Evolutionary conservation across 2,113 vertebrate species (phyloP), one percentile per base, ranked within the genome.

Genomic region (Monopterus albus): DNA sequence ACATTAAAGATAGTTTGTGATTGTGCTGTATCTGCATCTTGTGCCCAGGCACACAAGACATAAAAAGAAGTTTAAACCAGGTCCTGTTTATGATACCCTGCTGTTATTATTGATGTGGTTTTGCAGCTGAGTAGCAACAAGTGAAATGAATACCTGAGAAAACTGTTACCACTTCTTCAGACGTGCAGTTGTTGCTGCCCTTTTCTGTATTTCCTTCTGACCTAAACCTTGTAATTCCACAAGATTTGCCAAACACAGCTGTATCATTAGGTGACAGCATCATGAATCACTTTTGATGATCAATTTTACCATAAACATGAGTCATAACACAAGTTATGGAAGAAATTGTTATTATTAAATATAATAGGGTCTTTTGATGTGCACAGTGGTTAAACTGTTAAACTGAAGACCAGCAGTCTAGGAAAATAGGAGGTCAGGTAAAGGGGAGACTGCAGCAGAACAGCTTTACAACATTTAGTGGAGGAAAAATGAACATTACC

Each of bases 281-380:
- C 46, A 25, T 79, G 20, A 29, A 43, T 74, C 50, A 63, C 26
- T 56, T 61, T 47, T 35, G 29, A 33, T 12, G 35, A n/a, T n/a
- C n/a, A n/a, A n/a, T n/a, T n/a, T n/a, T n/a, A n/a, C n/a, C n/a
- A n/a, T n/a, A n/a, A n/a, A n/a, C n/a, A n/a, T n/a, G n/a, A n/a
- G n/a, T n/a, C n/a, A n/a, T n/a, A n/a, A n/a, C n/a, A n/a, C n/a
- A n/a, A n/a, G n/a, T n/a, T n/a, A n/a, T n/a, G n/a, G n/a, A n/a
- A n/a, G n/a, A n/a, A n/a, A n/a, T n/a, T n/a, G n/a, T 58, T 18
- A 64, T 62, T 9, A 35, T 58, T 49, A 50, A 59, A 39, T 62
- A 38, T 47, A 25, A 68, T 51, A 9, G 26, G n/a, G 40, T 66
- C 55, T 59, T 81, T 59, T 67, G 6, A 71, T 75, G 53, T 52